Evolutionary conservation across 2,113 vertebrate genomes (phyloP), one percentile per base, ranked within the genome.

Genomic region (Callaeas wilsoni): DNA sequence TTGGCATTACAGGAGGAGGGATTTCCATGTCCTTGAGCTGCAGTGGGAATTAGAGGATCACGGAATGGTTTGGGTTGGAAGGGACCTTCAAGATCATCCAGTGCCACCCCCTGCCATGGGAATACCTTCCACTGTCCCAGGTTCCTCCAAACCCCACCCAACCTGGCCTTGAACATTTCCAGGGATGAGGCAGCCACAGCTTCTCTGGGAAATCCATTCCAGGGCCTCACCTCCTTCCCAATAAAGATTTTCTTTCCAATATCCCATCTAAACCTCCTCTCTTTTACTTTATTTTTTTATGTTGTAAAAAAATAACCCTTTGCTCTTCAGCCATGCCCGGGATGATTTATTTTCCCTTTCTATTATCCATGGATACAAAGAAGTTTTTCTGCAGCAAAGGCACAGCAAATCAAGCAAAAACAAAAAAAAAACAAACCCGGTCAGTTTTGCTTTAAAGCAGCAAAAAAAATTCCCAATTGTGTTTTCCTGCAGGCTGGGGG

Each of bases 401-500:
- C n/a, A 89, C n/a, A 57, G 29, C 55, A 90, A 92, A 77, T 32
- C 26, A 57, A 81, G 73, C 0, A 37, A 62, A 55, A 39, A 47
- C 1, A 37, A 70, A 63, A 46, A 46, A 20, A 53, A 25, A 30
- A n/a, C 12, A 50, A 57, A 6, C 7, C 3, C 50, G 73, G 39
- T 6, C 79, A 65, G 29, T 83, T 93, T 90, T 69, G 29, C 83
- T 94, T 95, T 79, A 90, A 88, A 93, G 63, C 6, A 2, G 50
- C 1, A 65, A 78, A 78, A 65, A 46, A 39, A n/a, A 16, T 2
- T 35, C 35, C 49, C 1, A 0, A 56, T 74, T 73, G 17, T 71
- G 60, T 91, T 94, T 93, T 90, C 33, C 79, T 92, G 71, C 71
- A 93, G 83, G 85, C 88, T 80, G 63, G n/a, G 22, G 35, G 53